phyloP scores from a whole-genome alignment of 2,113 vertebrate genomes.

The Amazona guildingii region DNA sequence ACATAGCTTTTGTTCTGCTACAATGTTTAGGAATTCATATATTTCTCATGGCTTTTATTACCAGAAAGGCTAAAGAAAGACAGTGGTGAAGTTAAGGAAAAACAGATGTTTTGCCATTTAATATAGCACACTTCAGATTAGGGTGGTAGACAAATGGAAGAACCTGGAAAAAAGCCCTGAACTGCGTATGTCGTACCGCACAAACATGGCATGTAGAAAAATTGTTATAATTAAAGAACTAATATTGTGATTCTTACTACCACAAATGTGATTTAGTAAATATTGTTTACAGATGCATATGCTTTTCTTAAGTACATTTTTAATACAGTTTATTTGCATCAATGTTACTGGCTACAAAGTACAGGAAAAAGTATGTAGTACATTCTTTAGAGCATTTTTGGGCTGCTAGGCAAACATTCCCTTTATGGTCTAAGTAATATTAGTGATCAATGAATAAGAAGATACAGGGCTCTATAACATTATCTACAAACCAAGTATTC shows the following conservation, averaged over 20 bases:
- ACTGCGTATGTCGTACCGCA: rapidly evolving
- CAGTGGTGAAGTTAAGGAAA: neutral
- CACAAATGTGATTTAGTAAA: neutral
- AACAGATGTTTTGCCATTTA: neutral
- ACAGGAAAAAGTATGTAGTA: neutral
- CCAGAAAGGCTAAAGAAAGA: neutral
- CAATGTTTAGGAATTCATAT: neutral
- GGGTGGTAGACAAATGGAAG: neutral
- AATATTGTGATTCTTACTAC: neutral
- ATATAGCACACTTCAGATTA: neutral
- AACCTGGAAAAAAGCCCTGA: neutral
- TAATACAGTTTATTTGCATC: neutral
- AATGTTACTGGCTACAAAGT: neutral
- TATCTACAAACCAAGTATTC: neutral
- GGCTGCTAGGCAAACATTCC: neutral
- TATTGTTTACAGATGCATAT: neutral
- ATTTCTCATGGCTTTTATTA: neutral
- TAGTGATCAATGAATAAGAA: neutral
- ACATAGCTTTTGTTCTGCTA: neutral
- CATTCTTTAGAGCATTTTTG: neutral
- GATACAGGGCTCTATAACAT: neutral
- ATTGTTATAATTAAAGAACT: neutral
- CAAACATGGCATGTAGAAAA: rapidly evolving
- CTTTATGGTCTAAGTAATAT: neutral
- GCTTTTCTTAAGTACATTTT: neutral